phyloP scores from a whole-genome alignment of 2,113 vertebrate species.

The Mormyrus iriodes region DNA sequence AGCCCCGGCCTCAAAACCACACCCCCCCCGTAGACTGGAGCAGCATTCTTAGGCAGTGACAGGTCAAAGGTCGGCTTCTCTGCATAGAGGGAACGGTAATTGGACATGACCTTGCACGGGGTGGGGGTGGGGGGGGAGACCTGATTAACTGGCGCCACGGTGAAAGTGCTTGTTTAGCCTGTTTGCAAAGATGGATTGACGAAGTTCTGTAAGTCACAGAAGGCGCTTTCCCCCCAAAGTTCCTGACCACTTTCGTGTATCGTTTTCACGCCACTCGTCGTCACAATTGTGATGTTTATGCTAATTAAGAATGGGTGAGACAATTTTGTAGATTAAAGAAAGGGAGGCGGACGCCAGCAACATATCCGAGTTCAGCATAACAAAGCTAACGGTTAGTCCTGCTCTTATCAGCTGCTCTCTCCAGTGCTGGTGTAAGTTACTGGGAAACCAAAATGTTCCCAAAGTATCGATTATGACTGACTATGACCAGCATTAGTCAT shows the following conservation, averaged over 20 bases:
- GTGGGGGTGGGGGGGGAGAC: no score
- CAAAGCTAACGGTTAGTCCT: background rate
- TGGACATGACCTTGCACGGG: background rate
- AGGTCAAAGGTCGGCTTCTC: background rate
- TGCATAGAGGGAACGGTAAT: background rate
- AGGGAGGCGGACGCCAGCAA: background rate
- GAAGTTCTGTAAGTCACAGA: background rate
- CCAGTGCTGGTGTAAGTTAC: background rate
- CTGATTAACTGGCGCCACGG: background rate
- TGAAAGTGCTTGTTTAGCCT: background rate
- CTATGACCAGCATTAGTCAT: background rate
- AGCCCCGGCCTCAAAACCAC: no score
- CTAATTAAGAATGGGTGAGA: background rate
- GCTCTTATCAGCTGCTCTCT: background rate
- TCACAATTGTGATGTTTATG: background rate
- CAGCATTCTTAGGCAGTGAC: background rate
- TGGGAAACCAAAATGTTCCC: background rate
- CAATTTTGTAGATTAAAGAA: no score
- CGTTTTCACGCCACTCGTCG: no score
- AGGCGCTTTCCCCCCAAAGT: background rate
- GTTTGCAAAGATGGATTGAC: background rate
- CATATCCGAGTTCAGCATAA: background rate
- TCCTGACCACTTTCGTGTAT: no score
- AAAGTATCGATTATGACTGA: background rate
- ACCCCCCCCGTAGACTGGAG: background rate